A percentile compares a stretch with the other conserved stretches of the same genome.
phyloP scores from a whole-genome alignment of 1,140 invertebrate genomes.

The Hypsibius dujardini region DNA sequence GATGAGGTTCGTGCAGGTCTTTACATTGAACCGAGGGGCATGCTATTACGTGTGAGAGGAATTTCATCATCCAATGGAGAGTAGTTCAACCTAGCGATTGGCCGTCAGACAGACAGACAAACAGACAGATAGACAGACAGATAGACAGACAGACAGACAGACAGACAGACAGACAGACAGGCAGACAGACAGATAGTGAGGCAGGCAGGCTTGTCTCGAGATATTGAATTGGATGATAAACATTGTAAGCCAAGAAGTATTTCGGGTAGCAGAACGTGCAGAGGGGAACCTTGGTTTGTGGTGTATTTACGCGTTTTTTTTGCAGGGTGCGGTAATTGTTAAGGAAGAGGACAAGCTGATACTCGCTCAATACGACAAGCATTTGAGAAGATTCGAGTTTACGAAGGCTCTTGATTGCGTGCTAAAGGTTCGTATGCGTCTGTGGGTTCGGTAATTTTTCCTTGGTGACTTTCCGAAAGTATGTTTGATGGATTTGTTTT shows the following conservation, averaged over 20 bases:
- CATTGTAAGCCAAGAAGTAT: slow-evolving; percentile 18
- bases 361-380: slow-evolving; percentile 42
- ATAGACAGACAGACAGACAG: too few relatives aligned
- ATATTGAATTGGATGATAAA: background rate
- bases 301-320: slow-evolving; percentile 20
- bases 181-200: background rate
- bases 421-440: slow-evolving; percentile 34
- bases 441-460: slow-evolving; percentile 31
- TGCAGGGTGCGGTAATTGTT: slow-evolving; percentile 29
- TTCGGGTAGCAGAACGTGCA: background rate
- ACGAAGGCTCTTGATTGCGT: slow-evolving; percentile 57
- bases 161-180: too few relatives aligned
- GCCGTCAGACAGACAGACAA: too few relatives aligned
- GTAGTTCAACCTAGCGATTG: too few relatives aligned
- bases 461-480: background rate
- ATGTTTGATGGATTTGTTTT: slow-evolving; percentile 9
- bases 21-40: background rate
- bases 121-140: too few relatives aligned
- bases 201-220: slow-evolving; percentile 7
- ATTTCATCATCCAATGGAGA: too few relatives aligned
- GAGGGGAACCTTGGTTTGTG: background rate
- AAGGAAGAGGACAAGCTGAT: slow-evolving; percentile 26
- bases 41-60: too few relatives aligned
- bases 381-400: slow-evolving; percentile 60
- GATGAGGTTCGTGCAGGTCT: slow-evolving; percentile 23